Evolutionary conservation across 2,113 vertebrate genomes (phyloP), one percentile per base, ranked within the genome.

Genomic region (Mellivora capensis): DNA sequence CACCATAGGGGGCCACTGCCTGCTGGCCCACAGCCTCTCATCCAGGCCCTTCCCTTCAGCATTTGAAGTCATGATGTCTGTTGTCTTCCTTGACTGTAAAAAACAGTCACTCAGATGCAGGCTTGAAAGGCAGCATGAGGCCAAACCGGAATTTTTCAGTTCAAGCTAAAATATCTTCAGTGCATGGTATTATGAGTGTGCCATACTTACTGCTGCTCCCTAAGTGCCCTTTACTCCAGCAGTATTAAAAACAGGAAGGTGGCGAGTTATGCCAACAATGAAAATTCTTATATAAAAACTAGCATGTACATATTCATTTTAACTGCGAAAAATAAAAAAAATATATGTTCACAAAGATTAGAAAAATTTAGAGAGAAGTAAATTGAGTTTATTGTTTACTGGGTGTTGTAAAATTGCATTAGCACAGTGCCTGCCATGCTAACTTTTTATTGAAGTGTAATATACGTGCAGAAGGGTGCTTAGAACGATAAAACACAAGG

Each of bases 1-100:
- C 6, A 0, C 27, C 59, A 1, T 4, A 1, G 21, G 7, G 1
- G 34, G 42, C 54, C 42, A 3, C 27, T 31, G 37, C 3, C 29
- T 37, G 6, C 72, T 12, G 47, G 11, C 42, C 2, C 11, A 37
- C 57, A 37, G 18, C 34, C 39, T 34, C 20, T 29, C 0, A 42
- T 13, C 59, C 42, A 49, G 14, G 31, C 11, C 31, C 37, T 86
- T 77, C 7, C 3, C 76, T 42, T 77, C 72, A 62, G 0, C 1
- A 2, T 69, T 57, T 17, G 18, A 25, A 34, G 39, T n/a, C 34
- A 1, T 1, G 49, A 10, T 64, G 12, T 20, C 64, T 34, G 27
- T 23, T 23, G 29, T 64, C 80, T 17, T 69, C 61, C 39, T 29
- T 1, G 57, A n/a, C 13, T 31, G 20, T 74, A n/a, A 67, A 31